phyloP scores from a whole-genome alignment of 2,113 vertebrate species.

The Pygoscelis antarcticus region DNA sequence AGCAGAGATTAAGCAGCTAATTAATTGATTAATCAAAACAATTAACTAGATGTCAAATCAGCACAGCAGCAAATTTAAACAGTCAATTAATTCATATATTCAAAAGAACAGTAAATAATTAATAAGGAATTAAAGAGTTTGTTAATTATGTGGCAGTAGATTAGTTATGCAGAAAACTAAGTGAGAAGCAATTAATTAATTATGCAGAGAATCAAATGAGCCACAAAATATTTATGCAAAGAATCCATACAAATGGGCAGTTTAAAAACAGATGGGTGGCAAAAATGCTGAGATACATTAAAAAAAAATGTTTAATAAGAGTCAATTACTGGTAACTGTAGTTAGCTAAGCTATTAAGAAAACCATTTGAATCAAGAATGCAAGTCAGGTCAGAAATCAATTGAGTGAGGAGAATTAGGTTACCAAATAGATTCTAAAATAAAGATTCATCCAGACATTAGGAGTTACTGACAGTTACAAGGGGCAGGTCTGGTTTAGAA shows the following conservation, averaged over 20 bases:
- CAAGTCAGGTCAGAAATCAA: constrained; percentile 27
- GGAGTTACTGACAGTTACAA: neutral
- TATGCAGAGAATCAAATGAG: constrained; percentile 66
- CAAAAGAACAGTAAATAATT: constrained; percentile 66
- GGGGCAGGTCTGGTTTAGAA: neutral
- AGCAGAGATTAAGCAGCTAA: constrained; percentile 57
- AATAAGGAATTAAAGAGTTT: constrained; percentile 62
- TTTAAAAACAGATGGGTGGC: constrained; percentile 42
- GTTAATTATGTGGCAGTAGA: constrained; percentile 60
- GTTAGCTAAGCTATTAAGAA: constrained; percentile 32
- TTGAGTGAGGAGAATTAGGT: neutral
- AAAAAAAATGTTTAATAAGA: neutral
- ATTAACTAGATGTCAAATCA: constrained; percentile 59
- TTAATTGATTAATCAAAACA: constrained; percentile 68
- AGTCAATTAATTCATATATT: constrained; percentile 65
- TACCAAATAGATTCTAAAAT: neutral
- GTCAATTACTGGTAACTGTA: neutral
- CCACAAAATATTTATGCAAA: constrained; percentile 59
- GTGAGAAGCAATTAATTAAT: constrained; percentile 66
- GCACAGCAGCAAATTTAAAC: constrained; percentile 42
- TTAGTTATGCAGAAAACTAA: constrained; percentile 65
- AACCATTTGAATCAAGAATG: neutral
- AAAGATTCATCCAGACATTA: neutral
- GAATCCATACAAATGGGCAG: constrained; percentile 53
- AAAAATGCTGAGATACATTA: constrained; percentile 1